phyloP scores from a whole-genome alignment of 2,888 invertebrate genomes.

The Gryllus longicercus region DNA sequence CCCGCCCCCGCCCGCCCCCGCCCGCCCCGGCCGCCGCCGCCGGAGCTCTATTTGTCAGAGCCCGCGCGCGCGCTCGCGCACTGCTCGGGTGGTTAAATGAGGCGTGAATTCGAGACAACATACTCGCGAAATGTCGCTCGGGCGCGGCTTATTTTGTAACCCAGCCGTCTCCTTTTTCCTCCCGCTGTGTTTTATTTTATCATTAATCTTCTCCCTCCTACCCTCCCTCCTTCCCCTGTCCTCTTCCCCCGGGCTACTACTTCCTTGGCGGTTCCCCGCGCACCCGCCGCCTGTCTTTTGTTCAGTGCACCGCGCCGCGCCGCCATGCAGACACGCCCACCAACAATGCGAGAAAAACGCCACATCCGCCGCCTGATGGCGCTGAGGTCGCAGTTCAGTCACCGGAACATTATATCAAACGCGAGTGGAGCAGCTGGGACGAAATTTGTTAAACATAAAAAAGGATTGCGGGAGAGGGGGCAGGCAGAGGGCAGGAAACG shows the following conservation, averaged over 20 bases:
- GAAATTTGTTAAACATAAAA: neutral
- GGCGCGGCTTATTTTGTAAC: neutral
- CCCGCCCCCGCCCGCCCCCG: no score
- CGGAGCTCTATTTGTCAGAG: no score
- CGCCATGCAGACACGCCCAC: neutral
- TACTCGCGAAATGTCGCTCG: conserved; percentile 17
- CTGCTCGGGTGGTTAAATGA: neutral
- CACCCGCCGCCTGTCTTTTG: no score
- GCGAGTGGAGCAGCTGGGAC: conserved; percentile 6
- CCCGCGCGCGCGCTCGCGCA: no score
- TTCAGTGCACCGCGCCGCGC: neutral
- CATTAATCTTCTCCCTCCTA: neutral
- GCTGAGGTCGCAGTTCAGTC: neutral
- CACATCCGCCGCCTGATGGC: neutral
- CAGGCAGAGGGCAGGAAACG: neutral
- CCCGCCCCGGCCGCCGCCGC: no score
- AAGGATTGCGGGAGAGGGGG: neutral
- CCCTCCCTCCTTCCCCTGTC: no score
- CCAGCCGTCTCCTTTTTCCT: neutral
- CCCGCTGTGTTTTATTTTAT: neutral
- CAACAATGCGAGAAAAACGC: neutral
- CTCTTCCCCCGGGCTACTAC: no score
- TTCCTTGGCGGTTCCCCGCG: no score
- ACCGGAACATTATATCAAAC: neutral
- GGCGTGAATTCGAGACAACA: conserved; percentile 17